phyloP scores from a whole-genome alignment of 1,140 invertebrate species.

The Drosophila suzukii region DNA sequence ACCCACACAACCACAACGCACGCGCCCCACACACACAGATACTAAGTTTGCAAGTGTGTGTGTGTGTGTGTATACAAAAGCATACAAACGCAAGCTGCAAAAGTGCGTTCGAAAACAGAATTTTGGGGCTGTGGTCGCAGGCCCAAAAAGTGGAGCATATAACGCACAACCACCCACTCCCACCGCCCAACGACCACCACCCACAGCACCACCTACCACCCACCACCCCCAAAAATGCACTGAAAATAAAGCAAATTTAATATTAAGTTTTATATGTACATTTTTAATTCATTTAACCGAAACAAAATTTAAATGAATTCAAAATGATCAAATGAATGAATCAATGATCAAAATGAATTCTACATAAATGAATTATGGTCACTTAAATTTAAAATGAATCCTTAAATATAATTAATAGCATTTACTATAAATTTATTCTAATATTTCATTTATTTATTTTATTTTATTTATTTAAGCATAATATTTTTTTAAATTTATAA shows the following conservation, averaged over 20 bases:
- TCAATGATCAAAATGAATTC: too few relatives aligned
- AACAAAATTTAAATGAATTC: too few relatives aligned
- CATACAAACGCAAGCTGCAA: conserved; percentile 77
- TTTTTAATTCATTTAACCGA: too few relatives aligned
- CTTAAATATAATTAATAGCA: not conserved
- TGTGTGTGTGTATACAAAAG: conserved; percentile 9
- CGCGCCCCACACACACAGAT: conserved; percentile 46
- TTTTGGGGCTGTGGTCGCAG: conserved; percentile 38
- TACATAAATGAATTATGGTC: not conserved
- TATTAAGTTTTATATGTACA: not conserved
- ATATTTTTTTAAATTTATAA: not conserved
- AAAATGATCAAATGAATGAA: too few relatives aligned
- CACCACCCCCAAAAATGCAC: conserved; percentile 19
- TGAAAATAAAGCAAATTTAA: not conserved
- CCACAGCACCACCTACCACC: not conserved
- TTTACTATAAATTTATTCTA: too few relatives aligned
- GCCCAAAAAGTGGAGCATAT: conserved; percentile 80
- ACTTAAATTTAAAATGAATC: not conserved
- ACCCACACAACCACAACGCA: conserved; percentile 40
- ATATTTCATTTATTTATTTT: not conserved
- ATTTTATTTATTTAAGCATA: not conserved
- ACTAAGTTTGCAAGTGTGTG: not conserved
- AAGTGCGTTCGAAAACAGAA: conserved; percentile 66
- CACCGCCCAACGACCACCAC: not conserved
- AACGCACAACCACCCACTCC: conserved; percentile 43